Evolutionary conservation across 92 coral and sea anemone genomes (phyloP), one percentile per base, ranked within the genome.

Genomic region (Palythoa grandiflora): DNA sequence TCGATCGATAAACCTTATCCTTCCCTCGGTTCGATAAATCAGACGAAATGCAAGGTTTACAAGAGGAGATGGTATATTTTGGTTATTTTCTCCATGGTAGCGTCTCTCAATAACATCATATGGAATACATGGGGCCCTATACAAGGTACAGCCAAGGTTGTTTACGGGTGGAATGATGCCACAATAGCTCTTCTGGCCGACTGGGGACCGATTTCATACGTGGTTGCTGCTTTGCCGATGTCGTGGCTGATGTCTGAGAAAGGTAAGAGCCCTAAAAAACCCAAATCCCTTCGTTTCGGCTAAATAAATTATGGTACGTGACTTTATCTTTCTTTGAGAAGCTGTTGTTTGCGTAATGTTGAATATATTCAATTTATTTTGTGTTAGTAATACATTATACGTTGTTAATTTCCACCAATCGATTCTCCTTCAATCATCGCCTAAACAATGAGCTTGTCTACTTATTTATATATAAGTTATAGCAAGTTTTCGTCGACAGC

Each of bases 101-200:
- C 94, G n/a, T 80, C 98, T 1, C 79, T 95, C 47, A 94, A 97
- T 37, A 97, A 94, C 87, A 87, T 92, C 2, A 93, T 95, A 50
- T 97, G 99, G 99, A 97, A 97, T 79, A 91, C 97, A 0, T 97
- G 98, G 98, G 98, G 99, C 17, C 99, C 99, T 0, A 95, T 97
- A 48, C 98, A 97, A 71, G 99, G 93, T 1, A 95, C 99, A 15
- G 89, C 99, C 0, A 93, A 94, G 72, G 98, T 94, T 5, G 99
- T 97, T 5, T 97, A 87, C 79, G 93, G 92, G 35, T 97, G 99
- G 99, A 90, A 95, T 28, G 90, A 38, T 54, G 91, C 98, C 1
- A 93, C 94, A 1, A 97, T 97, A 37, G 93, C 98, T 14, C 87
- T 97, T 1, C 78, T 97, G 9, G 98, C 99, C 2, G 99, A 94